These are phyloP conservation scores for Seriola quinqueradiata DNA, from an alignment of 2,113 vertebrate species.

Conservation along the genomic window DNA sequence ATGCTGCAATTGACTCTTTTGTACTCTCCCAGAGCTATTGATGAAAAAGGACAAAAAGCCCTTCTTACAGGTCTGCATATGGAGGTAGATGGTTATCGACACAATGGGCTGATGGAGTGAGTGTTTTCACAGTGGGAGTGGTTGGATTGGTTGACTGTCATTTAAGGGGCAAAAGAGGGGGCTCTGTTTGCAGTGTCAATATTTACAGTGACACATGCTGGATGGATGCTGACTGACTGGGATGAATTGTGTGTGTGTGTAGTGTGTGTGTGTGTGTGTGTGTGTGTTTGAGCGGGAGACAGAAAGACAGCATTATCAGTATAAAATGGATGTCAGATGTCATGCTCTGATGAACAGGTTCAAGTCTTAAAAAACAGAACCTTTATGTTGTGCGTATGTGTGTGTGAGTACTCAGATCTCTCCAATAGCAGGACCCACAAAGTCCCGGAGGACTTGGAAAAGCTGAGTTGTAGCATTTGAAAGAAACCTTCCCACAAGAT, in stretches of 20 bases:
- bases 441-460: not conserved
- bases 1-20: not conserved
- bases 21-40: not conserved
- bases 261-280: constrained; percentile 27
- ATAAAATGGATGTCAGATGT: constrained; percentile 49
- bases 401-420: not conserved
- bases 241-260: constrained; percentile 47
- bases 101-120: constrained; percentile 31
- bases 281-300: constrained; percentile 10
- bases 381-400: not conserved
- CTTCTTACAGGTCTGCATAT: constrained; percentile 26
- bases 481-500: not conserved
- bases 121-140: constrained; percentile 71
- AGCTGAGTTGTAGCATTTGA: not conserved
- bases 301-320: constrained; percentile 41
- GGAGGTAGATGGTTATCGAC: constrained; percentile 68
- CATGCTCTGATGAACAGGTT: constrained; percentile 48
- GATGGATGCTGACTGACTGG: constrained; percentile 65
- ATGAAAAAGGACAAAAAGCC: not conserved
- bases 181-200: constrained; percentile 83
- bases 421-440: not conserved
- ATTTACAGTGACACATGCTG: constrained; percentile 80
- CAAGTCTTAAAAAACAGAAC: constrained; percentile 14
- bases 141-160: constrained; percentile 55
- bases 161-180: constrained; percentile 65